phyloP scores from a whole-genome alignment of 2,888 invertebrate genomes.

The Chloroclysta siterata region DNA sequence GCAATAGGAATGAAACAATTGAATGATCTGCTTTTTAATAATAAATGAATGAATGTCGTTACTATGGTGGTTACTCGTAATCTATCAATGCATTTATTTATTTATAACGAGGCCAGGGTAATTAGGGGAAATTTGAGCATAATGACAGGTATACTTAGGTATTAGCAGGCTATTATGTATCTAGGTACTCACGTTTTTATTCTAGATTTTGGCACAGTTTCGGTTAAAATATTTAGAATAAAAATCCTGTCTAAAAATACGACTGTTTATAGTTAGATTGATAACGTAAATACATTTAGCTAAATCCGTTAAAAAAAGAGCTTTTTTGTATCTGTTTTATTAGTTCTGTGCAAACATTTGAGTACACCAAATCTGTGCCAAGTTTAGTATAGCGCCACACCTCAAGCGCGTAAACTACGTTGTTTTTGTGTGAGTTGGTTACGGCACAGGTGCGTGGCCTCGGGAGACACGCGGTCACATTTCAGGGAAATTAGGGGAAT shows the following conservation, averaged over 20 bases:
- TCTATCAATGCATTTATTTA: constrained; percentile 27
- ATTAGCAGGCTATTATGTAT: constrained; percentile 10
- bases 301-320: neutral
- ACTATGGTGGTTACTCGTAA: constrained; percentile 33
- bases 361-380: constrained; percentile 46
- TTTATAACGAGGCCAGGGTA: neutral
- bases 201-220: constrained; percentile 21
- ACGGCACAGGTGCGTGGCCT: constrained; percentile 29
- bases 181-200: neutral
- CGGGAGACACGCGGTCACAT: constrained; percentile 14
- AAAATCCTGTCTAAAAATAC: too few relatives aligned
- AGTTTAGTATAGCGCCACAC: constrained; percentile 40
- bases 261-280: neutral
- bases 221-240: neutral
- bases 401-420: constrained; percentile 30
- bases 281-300: neutral
- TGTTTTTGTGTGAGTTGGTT: constrained; percentile 33
- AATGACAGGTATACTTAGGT: constrained; percentile 11
- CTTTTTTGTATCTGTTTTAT: neutral
- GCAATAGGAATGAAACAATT: neutral
- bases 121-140: neutral
- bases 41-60: constrained; percentile 32
- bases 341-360: neutral
- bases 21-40: constrained; percentile 34
- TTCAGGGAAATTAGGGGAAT: neutral